These are phyloP conservation scores for Drosophila virilis DNA, from an alignment of 1,140 invertebrate species.

Conservation along the genomic window DNA sequence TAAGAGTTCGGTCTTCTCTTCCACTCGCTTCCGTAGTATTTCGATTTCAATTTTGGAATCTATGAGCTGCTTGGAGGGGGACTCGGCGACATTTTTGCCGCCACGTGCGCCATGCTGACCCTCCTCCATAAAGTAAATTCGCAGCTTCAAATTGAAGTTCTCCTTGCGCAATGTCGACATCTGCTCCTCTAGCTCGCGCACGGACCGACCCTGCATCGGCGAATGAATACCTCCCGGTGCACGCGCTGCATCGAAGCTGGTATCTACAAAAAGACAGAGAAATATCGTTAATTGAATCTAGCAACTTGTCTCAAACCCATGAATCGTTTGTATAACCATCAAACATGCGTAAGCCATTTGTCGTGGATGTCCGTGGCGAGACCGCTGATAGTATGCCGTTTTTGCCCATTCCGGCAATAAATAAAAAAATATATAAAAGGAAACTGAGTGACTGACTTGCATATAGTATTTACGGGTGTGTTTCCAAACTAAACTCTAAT, in stretches of 20 bases:
- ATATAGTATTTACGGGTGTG: conserved; percentile 29
- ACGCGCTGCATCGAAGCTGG: conserved; percentile 64
- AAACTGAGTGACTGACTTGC: conserved; percentile 16
- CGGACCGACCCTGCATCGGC: conserved; percentile 87
- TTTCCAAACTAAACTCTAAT: conserved; percentile 21
- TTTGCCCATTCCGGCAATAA: conserved; percentile 31
- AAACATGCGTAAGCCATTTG: conserved; percentile 3
- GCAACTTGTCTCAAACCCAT: neutral
- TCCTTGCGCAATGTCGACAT: conserved; percentile 92
- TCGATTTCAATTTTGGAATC: conserved; percentile 92
- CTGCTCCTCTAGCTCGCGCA: conserved; percentile 96
- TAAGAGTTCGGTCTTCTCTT: conserved; percentile 92
- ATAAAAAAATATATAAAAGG: conserved; percentile 28
- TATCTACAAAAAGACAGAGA: conserved; percentile 41
- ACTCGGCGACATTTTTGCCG: conserved; percentile 42
- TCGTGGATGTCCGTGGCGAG: neutral
- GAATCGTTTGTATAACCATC: neutral
- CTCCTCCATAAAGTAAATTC: conserved; percentile 96
- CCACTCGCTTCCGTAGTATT: conserved; percentile 90
- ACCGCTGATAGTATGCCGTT: conserved; percentile 2
- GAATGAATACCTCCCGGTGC: conserved; percentile 69
- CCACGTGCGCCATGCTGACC: conserved; percentile 55
- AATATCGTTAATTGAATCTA: conserved; percentile 10
- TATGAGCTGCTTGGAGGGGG: conserved; percentile 88
- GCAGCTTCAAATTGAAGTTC: conserved; percentile 95